phyloP scores from a whole-genome alignment of 2,797 vertebrate species.

The Pseudochromis fuscus region DNA sequence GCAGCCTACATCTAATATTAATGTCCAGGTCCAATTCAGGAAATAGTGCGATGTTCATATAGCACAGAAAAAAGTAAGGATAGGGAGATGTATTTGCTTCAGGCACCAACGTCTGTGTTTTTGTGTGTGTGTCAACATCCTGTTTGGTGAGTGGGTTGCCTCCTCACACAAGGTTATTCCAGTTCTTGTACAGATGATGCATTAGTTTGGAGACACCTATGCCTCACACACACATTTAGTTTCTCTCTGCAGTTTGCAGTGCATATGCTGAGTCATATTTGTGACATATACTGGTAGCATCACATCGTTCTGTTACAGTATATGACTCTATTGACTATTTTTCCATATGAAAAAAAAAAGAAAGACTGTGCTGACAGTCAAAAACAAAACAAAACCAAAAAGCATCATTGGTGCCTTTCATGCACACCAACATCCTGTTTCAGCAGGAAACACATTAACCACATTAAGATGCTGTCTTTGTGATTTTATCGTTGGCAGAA shows the following conservation, averaged over 20 bases:
- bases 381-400: constrained; percentile 12
- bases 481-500: constrained; percentile 10
- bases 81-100: constrained; percentile 25
- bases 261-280: not conserved
- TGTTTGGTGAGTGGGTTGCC: constrained; percentile 44
- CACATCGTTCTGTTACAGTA: not conserved
- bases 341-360: not conserved
- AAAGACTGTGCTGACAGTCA: not conserved
- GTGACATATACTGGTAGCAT: not conserved
- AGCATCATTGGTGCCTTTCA: constrained; percentile 2
- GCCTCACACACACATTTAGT: not conserved
- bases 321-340: not conserved
- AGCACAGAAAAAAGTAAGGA: constrained; percentile 21
- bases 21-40: constrained; percentile 17
- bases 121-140: constrained; percentile 40
- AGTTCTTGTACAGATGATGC: constrained; percentile 16
- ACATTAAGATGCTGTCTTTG: constrained; percentile 42
- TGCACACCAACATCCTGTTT: constrained; percentile 57
- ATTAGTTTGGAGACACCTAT: constrained; percentile 10
- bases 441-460: constrained; percentile 62
- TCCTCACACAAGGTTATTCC: constrained; percentile 34
- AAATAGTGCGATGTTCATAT: constrained; percentile 21
- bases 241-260: constrained; percentile 8
- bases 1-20: not conserved
- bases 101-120: constrained; percentile 19